A percentile compares a stretch with the other conserved stretches of the same genome.
These are phyloP conservation scores for Phymatocera aterrima DNA, from an alignment of 2,888 invertebrate species.

Conservation along the genomic window DNA sequence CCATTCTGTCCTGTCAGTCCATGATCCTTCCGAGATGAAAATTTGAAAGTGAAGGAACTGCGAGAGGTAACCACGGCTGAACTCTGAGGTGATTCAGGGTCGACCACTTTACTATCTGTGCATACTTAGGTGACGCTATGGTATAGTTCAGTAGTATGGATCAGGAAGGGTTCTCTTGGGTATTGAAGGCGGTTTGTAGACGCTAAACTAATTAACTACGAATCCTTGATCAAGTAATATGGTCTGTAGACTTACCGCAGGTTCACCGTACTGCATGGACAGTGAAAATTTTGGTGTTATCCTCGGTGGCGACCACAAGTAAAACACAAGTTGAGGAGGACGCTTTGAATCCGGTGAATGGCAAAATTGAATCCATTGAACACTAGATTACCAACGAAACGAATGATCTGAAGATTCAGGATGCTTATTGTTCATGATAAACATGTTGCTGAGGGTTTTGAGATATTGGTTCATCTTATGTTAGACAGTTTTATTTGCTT, in stretches of 20 bases:
- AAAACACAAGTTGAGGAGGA: neutral
- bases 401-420: no score
- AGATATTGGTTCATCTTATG: no score
- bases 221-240: constrained; percentile 47
- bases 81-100: neutral
- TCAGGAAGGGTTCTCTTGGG: constrained; percentile 6
- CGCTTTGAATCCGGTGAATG: no score
- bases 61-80: neutral
- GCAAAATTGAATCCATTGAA: no score
- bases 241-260: neutral
- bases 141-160: neutral
- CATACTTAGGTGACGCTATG: neutral
- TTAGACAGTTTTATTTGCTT: no score
- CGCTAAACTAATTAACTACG: constrained; percentile 54
- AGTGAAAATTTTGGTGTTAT: neutral
- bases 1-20: neutral
- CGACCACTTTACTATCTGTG: constrained; percentile 6
- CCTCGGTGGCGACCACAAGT: neutral
- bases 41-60: neutral
- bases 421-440: no score
- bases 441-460: no score
- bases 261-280: no score
- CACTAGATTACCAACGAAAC: no score
- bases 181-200: constrained; percentile 7
- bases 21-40: neutral